These are phyloP conservation scores for Ochotona princeps DNA, from an alignment of 2,113 vertebrate species.

Conservation along the genomic window DNA sequence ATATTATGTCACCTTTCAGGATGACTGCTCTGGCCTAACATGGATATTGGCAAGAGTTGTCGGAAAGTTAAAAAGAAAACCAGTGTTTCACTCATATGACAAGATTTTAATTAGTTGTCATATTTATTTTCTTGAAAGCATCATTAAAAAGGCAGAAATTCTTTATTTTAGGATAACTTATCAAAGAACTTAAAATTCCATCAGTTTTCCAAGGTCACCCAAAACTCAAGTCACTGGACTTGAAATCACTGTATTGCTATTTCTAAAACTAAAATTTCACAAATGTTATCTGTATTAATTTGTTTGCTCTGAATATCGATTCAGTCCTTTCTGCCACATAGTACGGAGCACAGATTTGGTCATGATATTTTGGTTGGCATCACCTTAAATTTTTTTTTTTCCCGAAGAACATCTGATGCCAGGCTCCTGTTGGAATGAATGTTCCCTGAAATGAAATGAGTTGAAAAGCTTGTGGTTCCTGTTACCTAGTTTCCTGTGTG, in stretches of 20 bases:
- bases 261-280: slow-evolving; percentile 35
- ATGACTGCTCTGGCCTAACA: slow-evolving; percentile 41
- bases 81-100: not conserved
- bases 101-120: slow-evolving; percentile 42
- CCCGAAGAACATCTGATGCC: slow-evolving; percentile 59
- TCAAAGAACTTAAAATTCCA: not conserved
- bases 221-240: not conserved
- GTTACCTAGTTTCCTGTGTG: slow-evolving; percentile 34
- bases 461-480: slow-evolving; percentile 35
- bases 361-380: slow-evolving; percentile 73
- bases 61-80: slow-evolving; percentile 41
- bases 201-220: not conserved
- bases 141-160: not conserved
- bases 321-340: slow-evolving; percentile 32
- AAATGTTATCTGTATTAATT: slow-evolving; percentile 60
- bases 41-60: slow-evolving; percentile 10
- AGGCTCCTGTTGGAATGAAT: slow-evolving; percentile 10
- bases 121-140: slow-evolving; percentile 31
- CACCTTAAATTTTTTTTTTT: slow-evolving; percentile 30
- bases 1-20: slow-evolving; percentile 52
- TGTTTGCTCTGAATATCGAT: slow-evolving; percentile 68
- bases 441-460: slow-evolving; percentile 65
- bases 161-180: not conserved
- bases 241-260: not conserved
- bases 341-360: slow-evolving; percentile 45